Percentiles rank a stretch among this genome's conserved stretches.
phyloP scores from a whole-genome alignment of 2,113 vertebrate species.

The Lepisosteus oculatus region DNA sequence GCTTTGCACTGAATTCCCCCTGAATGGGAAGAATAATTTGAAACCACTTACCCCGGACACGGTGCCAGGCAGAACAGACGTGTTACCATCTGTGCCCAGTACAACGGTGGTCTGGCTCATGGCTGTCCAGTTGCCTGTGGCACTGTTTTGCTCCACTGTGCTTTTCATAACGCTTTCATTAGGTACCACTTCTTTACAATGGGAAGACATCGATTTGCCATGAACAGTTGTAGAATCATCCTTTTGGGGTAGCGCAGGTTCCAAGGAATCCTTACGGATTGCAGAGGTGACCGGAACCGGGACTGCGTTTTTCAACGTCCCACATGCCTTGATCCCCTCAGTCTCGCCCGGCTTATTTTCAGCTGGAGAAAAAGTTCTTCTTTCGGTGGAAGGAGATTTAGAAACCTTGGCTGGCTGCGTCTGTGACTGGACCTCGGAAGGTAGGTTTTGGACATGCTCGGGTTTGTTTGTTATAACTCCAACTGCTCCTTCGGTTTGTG shows the following conservation, averaged over 20 bases:
- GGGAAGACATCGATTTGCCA: slow-evolving; percentile 72
- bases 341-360: slow-evolving; percentile 68
- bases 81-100: slow-evolving; percentile 87
- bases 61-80: slow-evolving; percentile 81
- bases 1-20: slow-evolving; percentile 33
- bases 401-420: slow-evolving; percentile 43
- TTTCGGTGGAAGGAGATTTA: slow-evolving; percentile 64
- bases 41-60: slow-evolving; percentile 76
- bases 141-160: slow-evolving; percentile 77
- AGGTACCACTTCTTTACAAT: slow-evolving; percentile 53
- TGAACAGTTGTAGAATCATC: slow-evolving; percentile 35
- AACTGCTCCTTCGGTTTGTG: slow-evolving; percentile 54
- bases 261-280: slow-evolving; percentile 63
- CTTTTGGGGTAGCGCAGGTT: slow-evolving; percentile 46
- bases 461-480: slow-evolving; percentile 62
- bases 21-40: slow-evolving; percentile 38
- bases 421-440: slow-evolving; percentile 45
- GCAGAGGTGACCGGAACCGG: slow-evolving; percentile 59
- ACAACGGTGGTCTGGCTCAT: slow-evolving; percentile 95
- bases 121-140: slow-evolving; percentile 78
- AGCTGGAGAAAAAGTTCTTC: slow-evolving; percentile 63
- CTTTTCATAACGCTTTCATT: slow-evolving; percentile 68
- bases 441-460: slow-evolving; percentile 56
- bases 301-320: slow-evolving; percentile 75
- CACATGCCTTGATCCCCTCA: slow-evolving; percentile 74